Evolutionary conservation across 2,888 invertebrate species (phyloP).

Genomic region (Phyto melanocephala): DNA sequence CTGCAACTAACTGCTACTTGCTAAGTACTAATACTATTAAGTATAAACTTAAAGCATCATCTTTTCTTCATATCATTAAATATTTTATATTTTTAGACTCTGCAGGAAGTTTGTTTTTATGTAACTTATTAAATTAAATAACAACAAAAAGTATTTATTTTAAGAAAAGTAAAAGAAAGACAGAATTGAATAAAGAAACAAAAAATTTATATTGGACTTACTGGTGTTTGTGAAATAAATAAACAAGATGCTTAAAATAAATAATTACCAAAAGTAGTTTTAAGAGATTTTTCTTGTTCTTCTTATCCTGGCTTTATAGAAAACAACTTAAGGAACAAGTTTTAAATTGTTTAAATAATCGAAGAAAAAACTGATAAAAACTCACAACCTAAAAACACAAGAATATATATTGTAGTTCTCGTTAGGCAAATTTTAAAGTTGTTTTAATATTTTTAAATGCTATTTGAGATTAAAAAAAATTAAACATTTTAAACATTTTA

Average conservation of each 20-base stretch:
- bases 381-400: no score
- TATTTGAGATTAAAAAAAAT: no score
- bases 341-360: no score
- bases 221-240: not conserved
- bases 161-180: not conserved
- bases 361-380: no score
- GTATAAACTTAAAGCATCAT: not conserved
- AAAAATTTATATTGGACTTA: not conserved
- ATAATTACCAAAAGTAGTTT: slow-evolving; percentile 4
- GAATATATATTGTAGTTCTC: no score
- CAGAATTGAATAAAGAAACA: not conserved
- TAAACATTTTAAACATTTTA: no score
- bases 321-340: no score
- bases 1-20: not conserved
- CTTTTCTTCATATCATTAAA: not conserved
- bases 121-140: slow-evolving; percentile 38
- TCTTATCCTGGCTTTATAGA: no score
- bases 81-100: not conserved
- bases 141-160: not conserved
- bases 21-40: slow-evolving; percentile 2
- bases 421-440: no score
- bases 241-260: not conserved
- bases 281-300: not conserved
- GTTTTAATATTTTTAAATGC: no score
- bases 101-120: slow-evolving; percentile 21